Base-by-base conservation (phyloP, 2,113 vertebrate genomes). In the Hydrochoerus hydrochaeris region DNA sequence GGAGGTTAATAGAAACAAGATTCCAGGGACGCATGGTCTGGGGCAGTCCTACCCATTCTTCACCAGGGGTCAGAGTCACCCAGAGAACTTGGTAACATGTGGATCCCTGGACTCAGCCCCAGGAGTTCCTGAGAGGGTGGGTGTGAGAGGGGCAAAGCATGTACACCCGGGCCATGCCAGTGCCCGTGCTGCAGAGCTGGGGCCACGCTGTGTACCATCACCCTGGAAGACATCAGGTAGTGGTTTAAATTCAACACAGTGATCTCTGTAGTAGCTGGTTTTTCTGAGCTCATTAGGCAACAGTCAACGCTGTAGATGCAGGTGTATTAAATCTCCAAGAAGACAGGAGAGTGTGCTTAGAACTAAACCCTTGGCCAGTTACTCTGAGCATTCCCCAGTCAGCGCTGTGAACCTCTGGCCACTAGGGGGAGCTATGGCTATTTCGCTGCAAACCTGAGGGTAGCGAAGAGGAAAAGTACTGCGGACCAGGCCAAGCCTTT, bases 391-490 rank as follows among this genome's bases (percentile, higher is more conserved):
- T 30, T 30, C 60, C 44, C 63, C 63, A 6, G 10, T 26, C 46
- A 0, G 22, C 63, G 35, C 65, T 22, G 20, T 17, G 85, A 82
- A 94, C 41, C 80, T 77, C 22, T 87, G 91, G 49, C 78, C 97
- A 54, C 93, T 85, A 96, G 97, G 60, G 91, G 97, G 97, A 54
- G 93, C 81, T 63, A 75, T 41, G 77, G 44, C 46, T 28, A n/a
- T 49, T 87, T 62, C 88, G 65, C 85, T 35, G 0, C 49, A 7
- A 35, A 35, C 22, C 44, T 0, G 32, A 69, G 49, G 44, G 20
- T 12, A 16, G 71, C 38, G 78, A 11, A 93, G 88, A 94, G 97
- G 97, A 97, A 97, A 97, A 96, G 83, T 87, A 94, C 97, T 49
- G 88, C 16, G 1, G 22, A 69, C 26, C 35, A 41, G 5, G 75